These are phyloP conservation scores for Numenius arquata DNA, from an alignment of 2,113 vertebrate species.

Conservation along the genomic window DNA sequence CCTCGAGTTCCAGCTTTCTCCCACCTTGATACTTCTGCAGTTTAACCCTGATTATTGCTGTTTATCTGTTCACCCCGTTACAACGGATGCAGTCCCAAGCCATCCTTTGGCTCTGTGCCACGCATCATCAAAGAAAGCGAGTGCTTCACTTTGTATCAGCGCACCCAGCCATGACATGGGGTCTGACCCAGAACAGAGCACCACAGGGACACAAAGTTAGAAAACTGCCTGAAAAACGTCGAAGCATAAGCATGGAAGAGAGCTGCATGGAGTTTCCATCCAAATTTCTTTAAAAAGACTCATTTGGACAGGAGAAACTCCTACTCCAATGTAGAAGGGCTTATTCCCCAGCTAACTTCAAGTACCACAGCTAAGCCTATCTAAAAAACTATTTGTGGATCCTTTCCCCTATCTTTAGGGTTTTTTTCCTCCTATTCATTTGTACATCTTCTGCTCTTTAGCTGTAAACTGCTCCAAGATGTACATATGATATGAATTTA, in stretches of 20 bases:
- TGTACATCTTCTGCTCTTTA: neutral
- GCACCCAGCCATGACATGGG: neutral
- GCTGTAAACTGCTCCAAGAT: conserved; percentile 7
- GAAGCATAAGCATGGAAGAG: neutral
- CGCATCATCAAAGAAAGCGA: neutral
- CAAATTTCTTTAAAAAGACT: neutral
- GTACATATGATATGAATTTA: neutral
- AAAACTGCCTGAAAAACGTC: neutral
- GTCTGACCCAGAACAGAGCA: neutral
- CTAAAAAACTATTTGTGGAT: neutral
- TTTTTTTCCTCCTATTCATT: neutral
- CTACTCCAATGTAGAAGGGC: neutral
- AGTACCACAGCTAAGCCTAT: neutral
- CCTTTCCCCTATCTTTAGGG: neutral
- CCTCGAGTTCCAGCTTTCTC: neutral
- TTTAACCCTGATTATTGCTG: neutral
- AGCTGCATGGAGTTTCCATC: neutral
- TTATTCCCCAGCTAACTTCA: neutral
- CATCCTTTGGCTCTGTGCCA: neutral
- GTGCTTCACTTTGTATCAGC: neutral
- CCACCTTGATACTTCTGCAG: neutral
- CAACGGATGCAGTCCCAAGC: neutral
- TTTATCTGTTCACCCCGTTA: neutral
- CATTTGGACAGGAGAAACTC: neutral
- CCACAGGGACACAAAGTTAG: neutral